Evolutionary conservation across 2,113 vertebrate species (phyloP).

Genomic region (Archilochus colubris): DNA sequence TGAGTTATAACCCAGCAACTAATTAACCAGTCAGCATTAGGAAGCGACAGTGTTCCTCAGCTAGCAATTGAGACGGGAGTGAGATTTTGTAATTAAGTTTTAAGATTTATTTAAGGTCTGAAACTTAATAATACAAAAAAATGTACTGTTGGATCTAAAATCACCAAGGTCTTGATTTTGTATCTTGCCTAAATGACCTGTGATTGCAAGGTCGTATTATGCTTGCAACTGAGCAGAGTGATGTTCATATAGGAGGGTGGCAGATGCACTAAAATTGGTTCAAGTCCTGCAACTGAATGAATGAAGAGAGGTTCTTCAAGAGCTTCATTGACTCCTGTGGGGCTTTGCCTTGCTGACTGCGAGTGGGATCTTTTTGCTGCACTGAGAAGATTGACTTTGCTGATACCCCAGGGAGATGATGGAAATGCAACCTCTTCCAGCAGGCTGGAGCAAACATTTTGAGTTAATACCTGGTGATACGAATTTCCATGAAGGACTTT

Average conservation of each 20-base stretch:
- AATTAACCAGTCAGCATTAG: slow-evolving; percentile 22
- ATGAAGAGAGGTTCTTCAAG: slow-evolving; percentile 44
- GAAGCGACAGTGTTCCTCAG: neutral
- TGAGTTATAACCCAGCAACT: slow-evolving; percentile 30
- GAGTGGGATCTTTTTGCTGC: neutral
- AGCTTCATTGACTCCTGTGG: slow-evolving; percentile 41
- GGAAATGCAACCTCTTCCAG: neutral
- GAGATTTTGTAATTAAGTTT: slow-evolving; percentile 8
- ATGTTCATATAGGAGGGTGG: slow-evolving; percentile 39
- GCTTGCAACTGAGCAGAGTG: slow-evolving; percentile 35
- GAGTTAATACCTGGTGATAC: neutral
- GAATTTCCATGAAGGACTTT: neutral
- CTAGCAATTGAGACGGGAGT: neutral
- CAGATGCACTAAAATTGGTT: slow-evolving; percentile 61
- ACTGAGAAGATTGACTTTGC: neutral
- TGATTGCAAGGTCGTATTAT: slow-evolving; percentile 62
- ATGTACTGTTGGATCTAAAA: slow-evolving; percentile 57
- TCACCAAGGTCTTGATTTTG: slow-evolving; percentile 45
- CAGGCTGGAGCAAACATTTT: neutral
- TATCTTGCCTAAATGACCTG: slow-evolving; percentile 57
- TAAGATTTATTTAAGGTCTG: slow-evolving; percentile 38
- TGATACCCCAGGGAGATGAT: neutral
- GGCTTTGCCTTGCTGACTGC: slow-evolving; percentile 8
- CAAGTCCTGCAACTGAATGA: slow-evolving; percentile 50
- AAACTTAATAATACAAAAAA: slow-evolving; percentile 54